Evolutionary conservation across 1,140 invertebrate species (phyloP).

Genomic region (Piezodorus guildinii): DNA sequence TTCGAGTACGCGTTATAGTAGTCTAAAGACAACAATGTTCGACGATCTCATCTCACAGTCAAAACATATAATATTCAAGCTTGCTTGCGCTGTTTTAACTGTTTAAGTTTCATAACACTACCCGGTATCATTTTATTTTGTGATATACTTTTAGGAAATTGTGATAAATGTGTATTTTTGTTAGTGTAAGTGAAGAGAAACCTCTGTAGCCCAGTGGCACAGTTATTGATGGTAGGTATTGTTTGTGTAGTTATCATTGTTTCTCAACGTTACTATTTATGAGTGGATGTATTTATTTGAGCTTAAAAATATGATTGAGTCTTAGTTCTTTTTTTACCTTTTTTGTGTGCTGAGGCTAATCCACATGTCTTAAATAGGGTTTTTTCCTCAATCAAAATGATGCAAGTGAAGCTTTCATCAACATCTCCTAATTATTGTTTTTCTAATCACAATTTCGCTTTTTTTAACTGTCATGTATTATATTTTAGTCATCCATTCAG

Average conservation of each 20-base stretch:
- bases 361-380: not conserved
- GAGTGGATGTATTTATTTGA: not conserved
- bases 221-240: conserved; percentile 38
- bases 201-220: not conserved
- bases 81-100: not conserved
- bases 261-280: not conserved
- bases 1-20: not conserved
- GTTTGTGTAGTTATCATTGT: conserved; percentile 29
- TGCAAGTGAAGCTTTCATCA: no score
- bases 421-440: no score
- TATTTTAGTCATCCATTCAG: no score
- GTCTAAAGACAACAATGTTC: conserved; percentile 17
- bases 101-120: not conserved
- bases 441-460: no score
- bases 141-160: not conserved
- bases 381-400: no score
- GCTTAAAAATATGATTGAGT: not conserved
- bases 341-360: not conserved
- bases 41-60: conserved; percentile 16
- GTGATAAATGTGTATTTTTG: not conserved
- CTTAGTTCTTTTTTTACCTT: not conserved
- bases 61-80: conserved; percentile 20
- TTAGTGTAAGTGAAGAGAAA: conserved; percentile 6
- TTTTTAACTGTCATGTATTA: no score
- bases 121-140: not conserved